Evolutionary conservation across 1,140 invertebrate genomes (phyloP), one percentile per base, ranked within the genome.

Genomic region (Hyles euphorbiae): DNA sequence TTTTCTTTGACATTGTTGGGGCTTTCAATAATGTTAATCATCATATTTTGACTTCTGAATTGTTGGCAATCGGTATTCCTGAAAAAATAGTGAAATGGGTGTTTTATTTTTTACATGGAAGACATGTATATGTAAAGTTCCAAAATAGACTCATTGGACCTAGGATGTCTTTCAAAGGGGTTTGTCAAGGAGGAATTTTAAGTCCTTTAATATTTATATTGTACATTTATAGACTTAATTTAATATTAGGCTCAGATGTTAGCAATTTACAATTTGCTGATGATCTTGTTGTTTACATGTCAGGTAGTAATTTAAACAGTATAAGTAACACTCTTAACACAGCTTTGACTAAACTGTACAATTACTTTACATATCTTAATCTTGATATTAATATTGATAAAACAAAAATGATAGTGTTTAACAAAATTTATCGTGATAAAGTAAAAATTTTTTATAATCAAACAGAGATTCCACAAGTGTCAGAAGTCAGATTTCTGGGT

Each of bases 1-100:
- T 63, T 22, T 67, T 67, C 22, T 52, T 67, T 56, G 65, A 67
- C 34, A 56, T 67, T 6, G 34, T 56, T 32, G 58, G 65, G 12
- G 65, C 65, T 10, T 67, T 63, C 32, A 67, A 67, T 48, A 67
- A 63, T 52, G 55, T 67, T 2, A 56, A 67, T 56, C 55, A 46
- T 54, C 9, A 61, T 12, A 49, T 63, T n/a, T 36, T 63, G 2
- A 5, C 40, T 9, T 33, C 22, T 8, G 54, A 56, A 52, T 36
- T 67, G 2, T 8, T 12, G 6, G 5, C 33, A 5, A 40, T 67
- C 11, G 50, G 56, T 9, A 11, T 67, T 36, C 65, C 65, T 58
- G 48, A n/a, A 51, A 67, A 63, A 53, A 12, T 63, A 40, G 46
- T 63, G 10, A 55, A 45, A 11, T 67, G 58, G 60, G 50, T 67